phyloP scores from a whole-genome alignment of 1,140 invertebrate genomes.

The Sitodiplosis mosellana region DNA sequence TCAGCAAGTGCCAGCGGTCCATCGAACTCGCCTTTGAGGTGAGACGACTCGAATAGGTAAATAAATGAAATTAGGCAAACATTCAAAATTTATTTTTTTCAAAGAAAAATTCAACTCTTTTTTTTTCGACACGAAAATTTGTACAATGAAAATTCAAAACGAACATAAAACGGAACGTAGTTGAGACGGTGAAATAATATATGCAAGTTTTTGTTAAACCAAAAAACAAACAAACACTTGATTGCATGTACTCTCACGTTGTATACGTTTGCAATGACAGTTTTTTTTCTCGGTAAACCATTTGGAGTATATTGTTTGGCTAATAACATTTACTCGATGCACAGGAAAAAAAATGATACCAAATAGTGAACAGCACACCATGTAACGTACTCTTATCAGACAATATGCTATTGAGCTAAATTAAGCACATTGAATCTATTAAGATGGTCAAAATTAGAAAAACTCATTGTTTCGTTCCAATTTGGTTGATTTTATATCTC shows the following conservation, averaged over 20 bases:
- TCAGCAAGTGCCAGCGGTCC: conserved; percentile 9
- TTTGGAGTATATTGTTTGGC: conserved; percentile 1
- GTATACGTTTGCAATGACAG: not conserved
- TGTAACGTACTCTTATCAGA: too few species aligned
- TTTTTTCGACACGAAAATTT: not conserved
- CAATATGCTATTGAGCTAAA: too few species aligned
- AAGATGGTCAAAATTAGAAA: too few species aligned
- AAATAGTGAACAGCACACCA: too few species aligned
- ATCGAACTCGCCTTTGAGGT: conserved; percentile 18
- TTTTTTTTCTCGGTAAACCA: not conserved
- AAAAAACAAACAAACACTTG: not conserved
- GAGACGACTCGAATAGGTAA: conserved; percentile 8
- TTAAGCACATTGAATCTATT: too few species aligned
- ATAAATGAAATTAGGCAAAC: conserved; percentile 7
- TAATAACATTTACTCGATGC: conserved; percentile 1
- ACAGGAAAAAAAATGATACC: too few species aligned
- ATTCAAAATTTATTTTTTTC: conserved; percentile 3
- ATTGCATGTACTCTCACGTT: not conserved
- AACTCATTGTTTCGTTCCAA: too few species aligned
- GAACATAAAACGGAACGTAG: not conserved
- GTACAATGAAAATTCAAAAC: not conserved
- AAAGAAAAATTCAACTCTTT: not conserved
- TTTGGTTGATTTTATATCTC: too few species aligned
- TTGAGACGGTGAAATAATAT: not conserved
- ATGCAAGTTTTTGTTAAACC: not conserved